phyloP scores from a whole-genome alignment of 2,888 invertebrate genomes.

The Dolichopus griseipennis region DNA sequence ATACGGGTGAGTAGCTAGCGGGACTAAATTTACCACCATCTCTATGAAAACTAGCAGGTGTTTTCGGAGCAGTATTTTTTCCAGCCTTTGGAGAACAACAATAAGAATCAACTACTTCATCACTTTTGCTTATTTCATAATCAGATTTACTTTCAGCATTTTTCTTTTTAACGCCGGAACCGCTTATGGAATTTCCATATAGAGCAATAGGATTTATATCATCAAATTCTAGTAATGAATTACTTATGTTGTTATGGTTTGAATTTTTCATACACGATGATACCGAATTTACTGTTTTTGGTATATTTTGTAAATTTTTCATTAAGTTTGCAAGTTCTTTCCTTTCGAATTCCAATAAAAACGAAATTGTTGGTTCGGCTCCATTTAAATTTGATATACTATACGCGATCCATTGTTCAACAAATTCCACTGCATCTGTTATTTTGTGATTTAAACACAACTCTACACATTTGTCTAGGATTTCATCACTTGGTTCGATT shows the following conservation, averaged over 20 bases:
- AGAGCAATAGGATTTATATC: slow-evolving; percentile 27
- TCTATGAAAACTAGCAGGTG: slow-evolving; percentile 33
- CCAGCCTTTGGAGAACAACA: too few species aligned
- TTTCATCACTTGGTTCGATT: slow-evolving; percentile 48
- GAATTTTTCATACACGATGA: slow-evolving; percentile 24
- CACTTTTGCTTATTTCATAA: too few species aligned
- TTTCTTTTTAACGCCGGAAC: too few species aligned
- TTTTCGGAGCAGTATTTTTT: slow-evolving; percentile 30
- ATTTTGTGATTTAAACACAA: slow-evolving; percentile 56
- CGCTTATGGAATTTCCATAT: slow-evolving; percentile 37
- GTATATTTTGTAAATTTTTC: slow-evolving; percentile 28
- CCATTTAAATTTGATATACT: slow-evolving; percentile 56
- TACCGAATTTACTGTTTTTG: slow-evolving; percentile 27
- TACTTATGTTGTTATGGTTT: slow-evolving; percentile 21
- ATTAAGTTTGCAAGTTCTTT: slow-evolving; percentile 43
- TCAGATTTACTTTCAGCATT: too few species aligned
- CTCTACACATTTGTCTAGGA: slow-evolving; percentile 55
- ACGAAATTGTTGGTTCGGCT: slow-evolving; percentile 51
- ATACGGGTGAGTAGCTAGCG: slow-evolving; percentile 39
- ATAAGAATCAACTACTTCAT: too few species aligned
- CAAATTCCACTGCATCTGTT: slow-evolving; percentile 59
- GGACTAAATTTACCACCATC: slow-evolving; percentile 37
- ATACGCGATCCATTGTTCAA: slow-evolving; percentile 71
- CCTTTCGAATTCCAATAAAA: slow-evolving; percentile 54
- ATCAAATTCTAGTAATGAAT: slow-evolving; percentile 21